Base-by-base conservation (phyloP, 2,113 vertebrate species). In the Calyptommatus sinebrachiatus region DNA sequence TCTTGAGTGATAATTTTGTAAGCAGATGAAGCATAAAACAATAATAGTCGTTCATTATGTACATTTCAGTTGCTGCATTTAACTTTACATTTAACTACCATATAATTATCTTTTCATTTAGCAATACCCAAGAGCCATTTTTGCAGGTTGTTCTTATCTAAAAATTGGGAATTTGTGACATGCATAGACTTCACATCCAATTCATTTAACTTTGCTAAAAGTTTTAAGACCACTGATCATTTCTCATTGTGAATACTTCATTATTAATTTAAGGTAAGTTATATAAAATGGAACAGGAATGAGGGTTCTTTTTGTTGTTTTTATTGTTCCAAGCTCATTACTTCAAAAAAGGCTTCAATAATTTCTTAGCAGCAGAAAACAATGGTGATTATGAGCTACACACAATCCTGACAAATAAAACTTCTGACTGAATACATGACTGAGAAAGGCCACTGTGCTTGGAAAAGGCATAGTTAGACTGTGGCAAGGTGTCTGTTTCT, bases 71-170 rank as follows among this genome's bases (percentile, higher is more conserved):
- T 86, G 71, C 63, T 76, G 35, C 67, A 84, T 87, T 91, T 91
- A 85, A 80, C 69, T 83, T 92, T 22, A 84, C 71, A 86, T 88
- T 92, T 91, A 82, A 35, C 73, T 82, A 70, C 61, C 28, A 1
- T 82, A 73, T 68, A 89, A 91, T 91, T 91, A 89, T 88, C 61
- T 85, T 87, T 91, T 87, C 48, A 84, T 87, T 90, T 60, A 84
- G 16, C 12, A 63, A 62, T 70, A 63, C 3, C 0, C 67, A 22
- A 66, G 72, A 76, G 77, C 12, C 83, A 80, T 89, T 82, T 26
- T 12, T 29, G 50, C 35, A 79, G 67, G 28, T 35, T 83, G 70
- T 73, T 90, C 71, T 71, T 87, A 35, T 84, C 65, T 84, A 65
- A 87, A 85, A 89, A 76, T 66, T 79, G 63, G 75, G 63, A 85